Evolutionary conservation across 2,113 vertebrate species (phyloP), one percentile per base, ranked within the genome.

Genomic region (Elgaria multicarinata): DNA sequence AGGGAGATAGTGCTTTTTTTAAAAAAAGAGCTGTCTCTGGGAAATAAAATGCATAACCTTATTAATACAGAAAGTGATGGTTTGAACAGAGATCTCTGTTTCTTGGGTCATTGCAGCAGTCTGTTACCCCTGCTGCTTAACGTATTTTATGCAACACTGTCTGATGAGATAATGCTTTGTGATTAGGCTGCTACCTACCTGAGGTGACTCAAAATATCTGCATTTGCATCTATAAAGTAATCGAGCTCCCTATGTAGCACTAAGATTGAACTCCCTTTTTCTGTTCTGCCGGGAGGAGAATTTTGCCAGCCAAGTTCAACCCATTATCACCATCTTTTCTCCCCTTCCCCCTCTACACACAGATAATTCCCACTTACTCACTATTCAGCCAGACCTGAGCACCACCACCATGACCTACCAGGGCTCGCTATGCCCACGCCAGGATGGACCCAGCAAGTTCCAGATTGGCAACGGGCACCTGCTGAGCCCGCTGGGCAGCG

Each of bases 341-440:
- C 94, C 93, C 89, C 96, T 92, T 97, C 94, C 93, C 87, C 96
- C 92, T 97, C 91, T 94, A 87, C 94, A 84, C 94, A 77, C 97
- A 99, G 99, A 99, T 96, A 99, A 98, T 92, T 98, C 99, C 92
- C 97, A 99, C 93, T 97, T 99, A 97, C 98, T 99, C 92, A 99
- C 99, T 95, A 99, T 99, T 97, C 99, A 99, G 96, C 99, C 99
- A 0, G 99, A 99, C 97, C 98, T 99, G 93, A 99, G 99, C 93
- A 99, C 98, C 83, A 97, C 98, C 91, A 99, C 98, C 86, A 98
- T 98, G 96, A 99, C 98, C 93, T 99, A 99, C 96, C 99, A 99
- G 95, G 98, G 99, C 94, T 98, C 98, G 0, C 97, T 99, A 77
- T 98, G 98, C 93, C 97, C 98, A 0, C 98, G 99, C 83, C 99